Conservation (phyloP, 1,140 invertebrate species). For the Drosophila mojavensis region DNA sequence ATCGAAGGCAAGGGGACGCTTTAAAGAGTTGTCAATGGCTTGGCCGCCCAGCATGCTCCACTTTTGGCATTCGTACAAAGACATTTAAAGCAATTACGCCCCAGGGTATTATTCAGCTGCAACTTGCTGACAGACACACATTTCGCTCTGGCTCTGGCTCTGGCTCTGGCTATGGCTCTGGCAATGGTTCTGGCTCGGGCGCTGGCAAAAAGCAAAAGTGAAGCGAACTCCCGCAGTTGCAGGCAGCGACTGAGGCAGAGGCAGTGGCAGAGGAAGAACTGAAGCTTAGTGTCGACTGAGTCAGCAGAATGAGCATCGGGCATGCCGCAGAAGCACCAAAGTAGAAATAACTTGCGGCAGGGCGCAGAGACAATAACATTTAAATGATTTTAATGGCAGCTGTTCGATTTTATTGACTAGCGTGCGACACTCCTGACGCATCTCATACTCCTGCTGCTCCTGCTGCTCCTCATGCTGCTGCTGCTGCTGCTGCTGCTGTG, state of each 20-base stretch:
- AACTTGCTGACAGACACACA: constrained; percentile 77
- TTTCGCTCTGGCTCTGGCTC: constrained; percentile 27
- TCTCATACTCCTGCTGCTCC: too few relatives aligned
- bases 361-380: constrained; percentile 78
- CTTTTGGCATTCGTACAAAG: constrained; percentile 74
- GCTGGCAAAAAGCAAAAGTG: constrained; percentile 67
- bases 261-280: constrained; percentile 2
- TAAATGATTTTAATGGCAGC: constrained; percentile 83
- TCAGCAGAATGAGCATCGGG: constrained; percentile 60
- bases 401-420: constrained; percentile 82
- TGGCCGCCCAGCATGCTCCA: constrained; percentile 31
- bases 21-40: constrained; percentile 56
- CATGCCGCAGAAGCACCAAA: constrained; percentile 74
- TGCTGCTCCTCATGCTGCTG: background rate
- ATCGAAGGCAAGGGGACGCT: constrained; percentile 11
- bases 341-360: constrained; percentile 70
- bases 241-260: background rate
- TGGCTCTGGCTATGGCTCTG: background rate
- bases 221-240: constrained; percentile 37
- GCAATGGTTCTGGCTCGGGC: background rate
- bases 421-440: constrained; percentile 3
- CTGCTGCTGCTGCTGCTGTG: background rate
- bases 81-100: constrained; percentile 82
- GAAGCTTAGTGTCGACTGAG: constrained; percentile 45
- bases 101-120: constrained; percentile 77